Conservation (phyloP, 2,797 vertebrate species). For the Coendou prehensilis region DNA sequence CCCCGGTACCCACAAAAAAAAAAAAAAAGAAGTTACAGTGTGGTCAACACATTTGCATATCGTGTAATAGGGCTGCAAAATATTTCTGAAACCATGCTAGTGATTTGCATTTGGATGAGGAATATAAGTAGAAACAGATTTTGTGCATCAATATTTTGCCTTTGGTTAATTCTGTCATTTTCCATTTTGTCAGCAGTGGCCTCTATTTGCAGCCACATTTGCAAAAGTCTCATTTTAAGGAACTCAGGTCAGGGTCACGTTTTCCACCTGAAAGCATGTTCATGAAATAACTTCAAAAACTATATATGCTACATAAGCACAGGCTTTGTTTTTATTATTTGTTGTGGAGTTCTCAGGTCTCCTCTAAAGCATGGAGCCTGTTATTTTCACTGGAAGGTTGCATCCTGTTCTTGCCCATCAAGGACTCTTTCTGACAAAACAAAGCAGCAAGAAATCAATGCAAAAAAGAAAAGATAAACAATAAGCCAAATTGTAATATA, state of each 20-base stretch:
- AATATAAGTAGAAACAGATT: not conserved
- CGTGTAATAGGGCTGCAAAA: slow-evolving; percentile 16
- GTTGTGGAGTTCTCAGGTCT: not conserved
- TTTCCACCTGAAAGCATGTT: not conserved
- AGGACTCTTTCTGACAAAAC: slow-evolving; percentile 30
- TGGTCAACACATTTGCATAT: slow-evolving; percentile 13
- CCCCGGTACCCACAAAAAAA: too few species aligned
- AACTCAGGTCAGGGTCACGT: not conserved
- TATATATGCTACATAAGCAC: not conserved
- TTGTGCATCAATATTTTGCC: not conserved
- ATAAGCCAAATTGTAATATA: slow-evolving; percentile 11
- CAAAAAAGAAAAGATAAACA: slow-evolving; percentile 50
- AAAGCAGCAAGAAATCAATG: slow-evolving; percentile 53
- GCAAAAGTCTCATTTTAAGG: slow-evolving; percentile 49
- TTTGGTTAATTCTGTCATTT: slow-evolving; percentile 71
- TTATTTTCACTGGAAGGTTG: slow-evolving; percentile 18
- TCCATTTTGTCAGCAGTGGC: slow-evolving; percentile 30
- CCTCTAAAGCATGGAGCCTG: not conserved
- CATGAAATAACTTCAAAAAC: slow-evolving; percentile 55
- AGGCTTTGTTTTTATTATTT: slow-evolving; percentile 17
- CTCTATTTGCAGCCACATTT: slow-evolving; percentile 42
- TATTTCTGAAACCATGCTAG: slow-evolving; percentile 32
- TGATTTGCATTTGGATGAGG: slow-evolving; percentile 41
- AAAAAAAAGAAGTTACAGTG: not conserved
- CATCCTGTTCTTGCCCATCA: slow-evolving; percentile 1